These are phyloP conservation scores for Numida meleagris DNA, from an alignment of 2,113 vertebrate genomes.

Conservation along the genomic window DNA sequence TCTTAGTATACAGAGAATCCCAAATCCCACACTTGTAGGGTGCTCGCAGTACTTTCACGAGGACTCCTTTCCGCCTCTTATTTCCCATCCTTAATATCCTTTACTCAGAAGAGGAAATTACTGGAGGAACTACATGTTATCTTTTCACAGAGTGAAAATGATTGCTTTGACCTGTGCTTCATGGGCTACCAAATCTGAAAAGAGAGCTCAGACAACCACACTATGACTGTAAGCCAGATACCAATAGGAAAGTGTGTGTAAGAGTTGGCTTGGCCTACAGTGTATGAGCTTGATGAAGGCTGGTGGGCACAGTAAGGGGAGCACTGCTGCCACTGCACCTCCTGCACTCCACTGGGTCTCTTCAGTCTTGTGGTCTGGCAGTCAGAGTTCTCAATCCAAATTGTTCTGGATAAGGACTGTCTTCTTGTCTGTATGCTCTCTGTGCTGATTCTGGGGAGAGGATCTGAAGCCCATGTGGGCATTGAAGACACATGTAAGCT, in stretches of 20 bases:
- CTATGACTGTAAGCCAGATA: background rate
- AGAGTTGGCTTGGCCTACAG: background rate
- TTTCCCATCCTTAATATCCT: background rate
- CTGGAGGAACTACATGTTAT: no score
- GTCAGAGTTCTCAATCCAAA: background rate
- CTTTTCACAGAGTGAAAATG: background rate
- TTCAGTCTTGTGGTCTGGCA: background rate
- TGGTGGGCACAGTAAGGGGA: accelerated
- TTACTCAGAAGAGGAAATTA: background rate
- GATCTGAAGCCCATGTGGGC: background rate
- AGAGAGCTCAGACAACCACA: background rate
- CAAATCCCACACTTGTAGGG: background rate
- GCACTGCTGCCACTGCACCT: background rate
- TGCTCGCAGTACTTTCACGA: background rate
- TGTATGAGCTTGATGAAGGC: background rate
- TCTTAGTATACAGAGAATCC: background rate
- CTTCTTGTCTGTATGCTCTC: background rate
- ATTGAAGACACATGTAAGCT: background rate
- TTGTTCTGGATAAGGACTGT: background rate
- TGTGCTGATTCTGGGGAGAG: background rate
- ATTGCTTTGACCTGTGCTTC: background rate
- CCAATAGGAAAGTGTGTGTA: background rate
- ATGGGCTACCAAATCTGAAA: background rate
- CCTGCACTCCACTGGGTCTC: background rate
- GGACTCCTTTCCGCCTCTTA: background rate